phyloP scores from a whole-genome alignment of 2,113 vertebrate species.

The Chinchilla lanigera region DNA sequence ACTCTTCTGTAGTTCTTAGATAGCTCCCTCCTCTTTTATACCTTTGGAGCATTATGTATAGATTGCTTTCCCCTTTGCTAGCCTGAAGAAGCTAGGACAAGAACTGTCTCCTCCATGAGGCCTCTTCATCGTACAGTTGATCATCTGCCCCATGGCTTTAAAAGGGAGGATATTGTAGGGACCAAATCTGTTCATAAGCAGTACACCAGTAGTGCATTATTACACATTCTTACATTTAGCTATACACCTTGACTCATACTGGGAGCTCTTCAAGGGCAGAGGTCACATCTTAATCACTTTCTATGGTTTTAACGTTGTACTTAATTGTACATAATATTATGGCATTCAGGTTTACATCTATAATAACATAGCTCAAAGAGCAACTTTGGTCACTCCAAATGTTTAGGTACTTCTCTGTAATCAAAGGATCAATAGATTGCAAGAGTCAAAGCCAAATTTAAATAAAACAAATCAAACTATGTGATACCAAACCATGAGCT shows the following conservation, averaged over 20 bases:
- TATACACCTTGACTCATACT: background rate
- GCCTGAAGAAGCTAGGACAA: background rate
- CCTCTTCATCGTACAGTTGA: background rate
- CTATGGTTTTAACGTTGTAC: conserved; percentile 45
- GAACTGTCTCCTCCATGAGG: background rate
- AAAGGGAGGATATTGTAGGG: background rate
- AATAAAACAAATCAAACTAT: background rate
- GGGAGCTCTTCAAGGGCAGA: background rate
- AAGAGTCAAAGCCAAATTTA: conserved; percentile 31
- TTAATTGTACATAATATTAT: background rate
- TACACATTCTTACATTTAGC: background rate
- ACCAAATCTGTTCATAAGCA: background rate
- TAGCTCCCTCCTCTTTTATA: background rate
- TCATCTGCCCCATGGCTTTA: background rate
- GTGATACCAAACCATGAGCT: background rate
- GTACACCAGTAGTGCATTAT: background rate
- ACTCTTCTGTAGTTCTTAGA: background rate
- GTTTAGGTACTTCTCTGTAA: background rate
- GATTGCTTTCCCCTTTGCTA: background rate
- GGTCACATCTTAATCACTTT: background rate
- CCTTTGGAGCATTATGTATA: background rate
- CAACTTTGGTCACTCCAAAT: background rate
- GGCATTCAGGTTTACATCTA: background rate
- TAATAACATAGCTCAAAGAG: conserved; percentile 8
- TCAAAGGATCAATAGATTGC: background rate